phyloP scores from a whole-genome alignment of 2,888 invertebrate species.

The Bombyx huttoni region DNA sequence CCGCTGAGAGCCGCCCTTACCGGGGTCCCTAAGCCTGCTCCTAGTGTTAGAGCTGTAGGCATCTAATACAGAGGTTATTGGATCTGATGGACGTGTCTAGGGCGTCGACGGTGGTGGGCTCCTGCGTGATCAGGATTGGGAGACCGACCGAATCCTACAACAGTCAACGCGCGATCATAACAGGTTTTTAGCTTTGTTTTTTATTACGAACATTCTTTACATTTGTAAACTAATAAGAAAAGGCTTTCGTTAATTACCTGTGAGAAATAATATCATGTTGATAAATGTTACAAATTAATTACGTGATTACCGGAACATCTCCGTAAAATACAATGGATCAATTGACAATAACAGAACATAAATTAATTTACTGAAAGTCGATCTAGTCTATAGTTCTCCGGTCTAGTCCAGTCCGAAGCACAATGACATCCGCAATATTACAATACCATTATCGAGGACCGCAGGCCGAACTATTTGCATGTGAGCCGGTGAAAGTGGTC shows the following conservation, averaged over 20 bases:
- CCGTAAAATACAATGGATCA: not conserved
- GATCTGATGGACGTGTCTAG: too few relatives aligned
- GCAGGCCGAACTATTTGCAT: constrained; percentile 21
- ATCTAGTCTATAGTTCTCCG: not conserved
- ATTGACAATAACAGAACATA: not conserved
- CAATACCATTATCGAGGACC: not conserved
- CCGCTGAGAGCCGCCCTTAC: too few relatives aligned
- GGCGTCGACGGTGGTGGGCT: too few relatives aligned
- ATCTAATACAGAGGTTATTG: too few relatives aligned
- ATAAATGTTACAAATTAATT: not conserved
- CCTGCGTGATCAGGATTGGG: too few relatives aligned
- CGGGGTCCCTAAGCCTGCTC: too few relatives aligned
- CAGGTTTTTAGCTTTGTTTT: constrained; percentile 42
- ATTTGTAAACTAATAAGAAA: not conserved
- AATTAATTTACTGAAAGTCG: not conserved
- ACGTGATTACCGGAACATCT: not conserved
- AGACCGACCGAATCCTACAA: too few relatives aligned
- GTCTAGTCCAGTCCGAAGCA: not conserved
- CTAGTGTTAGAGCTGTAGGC: too few relatives aligned
- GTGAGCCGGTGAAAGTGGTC: constrained; percentile 38
- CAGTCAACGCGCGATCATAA: constrained; percentile 26
- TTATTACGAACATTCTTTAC: not conserved
- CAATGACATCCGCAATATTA: not conserved
- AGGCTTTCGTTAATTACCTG: not conserved
- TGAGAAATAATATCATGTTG: not conserved